Evolutionary conservation across 2,113 vertebrate genomes (phyloP), one percentile per base, ranked within the genome.

Genomic region (Chaenocephalus aceratus): DNA sequence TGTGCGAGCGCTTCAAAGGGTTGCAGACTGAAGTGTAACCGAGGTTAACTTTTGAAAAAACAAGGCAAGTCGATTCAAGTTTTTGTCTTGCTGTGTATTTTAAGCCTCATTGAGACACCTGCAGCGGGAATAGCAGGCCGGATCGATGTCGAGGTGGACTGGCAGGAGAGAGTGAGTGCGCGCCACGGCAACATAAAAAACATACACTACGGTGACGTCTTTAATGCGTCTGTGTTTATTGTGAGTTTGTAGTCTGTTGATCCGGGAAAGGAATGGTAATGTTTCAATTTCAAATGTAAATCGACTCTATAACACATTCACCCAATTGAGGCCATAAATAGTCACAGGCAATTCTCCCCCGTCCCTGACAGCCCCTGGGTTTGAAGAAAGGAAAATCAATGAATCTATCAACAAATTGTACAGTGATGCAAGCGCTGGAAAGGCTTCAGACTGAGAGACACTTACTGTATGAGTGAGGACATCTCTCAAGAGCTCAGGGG

Each of bases 251-350:
- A 77, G 67, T 30, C 14, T 1, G 69, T 82, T 88, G 75, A 86
- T 77, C 75, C 0, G 15, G 60, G 52, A 75, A 79, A 54, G 48
- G 11, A 67, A 74, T 86, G 82, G 54, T 77, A 84, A 87, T 79
- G 81, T 79, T 85, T 81, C 80, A 61, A 81, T 91, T 91, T 86
- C 82, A 90, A 91, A 91, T 91, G 89, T 87, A 91, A 91, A 93
- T 82, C 3, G 54, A 77, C 69, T 56, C 69, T 52, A 23, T 41
- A 62, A 84, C 88, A 84, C 67, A 72, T 90, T 84, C 48, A 53
- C 84, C 70, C 67, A 46, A 84, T 91, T 76, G 83, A 88, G 71
- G 34, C 64, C 30, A 71, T 90, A 90, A 91, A 90, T 92, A 63
- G 46, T 84, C 10, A 0, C 11, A 57, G 75, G 69, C 79, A 75